These are phyloP conservation scores for Gari tellinella DNA, from an alignment of 2,888 invertebrate species.

Conservation along the genomic window DNA sequence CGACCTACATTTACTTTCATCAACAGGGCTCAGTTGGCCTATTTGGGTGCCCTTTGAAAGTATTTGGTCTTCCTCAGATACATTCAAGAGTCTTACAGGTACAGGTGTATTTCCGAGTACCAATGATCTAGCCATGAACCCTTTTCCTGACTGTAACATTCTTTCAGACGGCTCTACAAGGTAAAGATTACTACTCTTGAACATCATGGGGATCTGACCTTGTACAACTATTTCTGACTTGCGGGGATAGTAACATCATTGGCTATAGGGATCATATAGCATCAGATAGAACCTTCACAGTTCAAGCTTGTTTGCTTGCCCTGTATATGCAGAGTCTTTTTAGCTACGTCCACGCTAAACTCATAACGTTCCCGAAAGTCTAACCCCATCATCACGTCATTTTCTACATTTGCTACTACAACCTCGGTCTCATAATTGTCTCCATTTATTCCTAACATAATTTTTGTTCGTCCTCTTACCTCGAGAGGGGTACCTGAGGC, in stretches of 20 bases:
- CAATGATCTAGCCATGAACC: neutral
- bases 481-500: conserved; percentile 12
- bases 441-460: conserved; percentile 2
- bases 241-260: conserved; percentile 3
- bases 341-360: conserved; percentile 6
- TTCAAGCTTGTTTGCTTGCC: too few relatives aligned
- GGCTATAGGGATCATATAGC: neutral
- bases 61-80: neutral
- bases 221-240: conserved; percentile 1
- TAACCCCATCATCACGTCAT: conserved; percentile 22
- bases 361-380: conserved; percentile 12
- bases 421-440: conserved; percentile 5
- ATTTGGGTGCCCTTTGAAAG: neutral
- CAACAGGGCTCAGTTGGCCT: conserved; percentile 1
- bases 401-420: conserved; percentile 21
- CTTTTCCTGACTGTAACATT: neutral
- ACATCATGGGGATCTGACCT: neutral
- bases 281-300: neutral
- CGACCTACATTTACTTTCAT: too few relatives aligned
- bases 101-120: neutral
- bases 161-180: neutral
- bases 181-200: neutral
- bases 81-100: conserved; percentile 2
- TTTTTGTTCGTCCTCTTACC: conserved; percentile 7
- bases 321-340: too few relatives aligned